phyloP scores from a whole-genome alignment of 2,888 invertebrate species.

The Aphodius sticticus region DNA sequence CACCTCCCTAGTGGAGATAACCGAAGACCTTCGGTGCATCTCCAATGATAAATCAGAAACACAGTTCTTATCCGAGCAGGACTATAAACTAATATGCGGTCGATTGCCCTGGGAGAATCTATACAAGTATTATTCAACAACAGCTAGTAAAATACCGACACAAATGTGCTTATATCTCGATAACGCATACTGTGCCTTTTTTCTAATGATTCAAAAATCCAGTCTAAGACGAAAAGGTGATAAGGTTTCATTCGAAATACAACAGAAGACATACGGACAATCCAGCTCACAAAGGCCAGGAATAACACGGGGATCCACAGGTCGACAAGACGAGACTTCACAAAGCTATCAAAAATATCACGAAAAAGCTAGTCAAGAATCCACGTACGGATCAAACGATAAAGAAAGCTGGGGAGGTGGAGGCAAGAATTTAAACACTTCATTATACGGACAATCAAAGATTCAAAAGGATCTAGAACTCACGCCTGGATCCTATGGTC shows the following conservation, averaged over 20 bases:
- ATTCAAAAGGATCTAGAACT: no score
- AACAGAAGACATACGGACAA: no score
- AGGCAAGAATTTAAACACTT: no score
- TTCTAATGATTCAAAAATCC: not conserved
- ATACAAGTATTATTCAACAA: conserved; percentile 9
- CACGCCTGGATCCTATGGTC: no score
- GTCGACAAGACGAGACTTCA: no score
- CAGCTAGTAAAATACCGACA: not conserved
- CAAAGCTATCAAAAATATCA: no score
- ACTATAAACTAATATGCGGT: conserved; percentile 18
- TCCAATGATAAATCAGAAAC: conserved; percentile 17
- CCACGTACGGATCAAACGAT: no score
- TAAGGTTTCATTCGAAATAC: not conserved
- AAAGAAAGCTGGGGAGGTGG: no score
- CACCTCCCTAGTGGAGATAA: conserved; percentile 11
- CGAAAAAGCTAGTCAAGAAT: no score
- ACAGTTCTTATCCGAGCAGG: not conserved
- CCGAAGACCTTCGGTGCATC: not conserved
- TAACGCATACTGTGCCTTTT: not conserved
- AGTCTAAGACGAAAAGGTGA: not conserved
- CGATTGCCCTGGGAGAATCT: conserved; percentile 14
- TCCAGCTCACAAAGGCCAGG: no score
- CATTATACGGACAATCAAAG: no score
- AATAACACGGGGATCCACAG: no score
- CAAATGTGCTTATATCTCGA: not conserved